These are phyloP conservation scores for Poecilia latipinna DNA, from an alignment of 2,113 vertebrate species.

Conservation along the genomic window DNA sequence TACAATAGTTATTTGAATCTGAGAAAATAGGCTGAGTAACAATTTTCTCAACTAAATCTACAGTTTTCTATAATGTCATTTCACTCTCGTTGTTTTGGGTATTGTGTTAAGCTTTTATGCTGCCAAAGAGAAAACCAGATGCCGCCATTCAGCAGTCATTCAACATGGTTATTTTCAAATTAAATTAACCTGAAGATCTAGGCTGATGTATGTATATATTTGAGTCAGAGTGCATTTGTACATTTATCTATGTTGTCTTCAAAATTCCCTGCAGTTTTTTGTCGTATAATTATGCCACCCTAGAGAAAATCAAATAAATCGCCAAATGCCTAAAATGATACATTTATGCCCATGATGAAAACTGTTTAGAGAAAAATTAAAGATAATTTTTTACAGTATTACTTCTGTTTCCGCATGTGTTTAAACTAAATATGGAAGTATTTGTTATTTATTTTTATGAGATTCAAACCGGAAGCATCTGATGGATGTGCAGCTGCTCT, in stretches of 20 bases:
- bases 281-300: background rate
- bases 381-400: background rate
- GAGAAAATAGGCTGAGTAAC: background rate
- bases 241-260: background rate
- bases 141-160: too few species aligned
- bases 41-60: too few species aligned
- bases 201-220: background rate
- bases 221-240: background rate
- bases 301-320: background rate
- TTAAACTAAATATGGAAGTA: constrained; percentile 41
- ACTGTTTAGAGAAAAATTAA: too few species aligned
- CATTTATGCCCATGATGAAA: background rate
- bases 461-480: constrained; percentile 7
- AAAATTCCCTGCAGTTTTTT: background rate
- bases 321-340: too few species aligned
- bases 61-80: background rate
- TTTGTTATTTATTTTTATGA: constrained; percentile 18
- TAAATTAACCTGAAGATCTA: background rate
- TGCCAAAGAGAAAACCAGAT: too few species aligned
- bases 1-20: too few species aligned
- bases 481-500: constrained; percentile 3
- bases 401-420: constrained; percentile 51
- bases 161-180: too few species aligned
- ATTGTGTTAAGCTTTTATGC: too few species aligned
- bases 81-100: background rate